phyloP scores from a whole-genome alignment of 2,113 vertebrate species.

The Petrocephalus zakoni region DNA sequence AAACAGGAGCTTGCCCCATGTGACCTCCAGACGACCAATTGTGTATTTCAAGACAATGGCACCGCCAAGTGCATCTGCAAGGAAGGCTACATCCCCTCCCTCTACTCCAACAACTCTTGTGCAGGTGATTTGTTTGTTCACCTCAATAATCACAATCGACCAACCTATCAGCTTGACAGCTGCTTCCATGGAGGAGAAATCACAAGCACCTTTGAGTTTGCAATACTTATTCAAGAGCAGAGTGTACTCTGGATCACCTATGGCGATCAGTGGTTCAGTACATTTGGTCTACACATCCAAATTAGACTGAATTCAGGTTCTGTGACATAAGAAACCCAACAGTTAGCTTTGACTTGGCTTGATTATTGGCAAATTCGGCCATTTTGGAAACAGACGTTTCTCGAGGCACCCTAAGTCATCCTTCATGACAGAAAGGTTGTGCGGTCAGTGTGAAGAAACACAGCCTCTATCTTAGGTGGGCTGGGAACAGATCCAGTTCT shows the following conservation, averaged over 20 bases:
- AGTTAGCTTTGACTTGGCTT: background rate
- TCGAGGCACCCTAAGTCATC: background rate
- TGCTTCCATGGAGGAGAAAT: background rate
- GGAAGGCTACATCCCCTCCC: slow-evolving; percentile 22
- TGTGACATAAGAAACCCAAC: background rate
- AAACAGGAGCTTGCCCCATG: slow-evolving; percentile 26
- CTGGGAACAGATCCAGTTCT: background rate
- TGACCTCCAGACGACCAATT: slow-evolving; percentile 36
- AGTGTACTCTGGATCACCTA: background rate
- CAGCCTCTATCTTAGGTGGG: background rate
- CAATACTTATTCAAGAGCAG: background rate
- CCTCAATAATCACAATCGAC: background rate
- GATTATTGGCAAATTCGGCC: background rate
- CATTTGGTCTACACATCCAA: background rate
- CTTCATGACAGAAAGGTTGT: background rate
- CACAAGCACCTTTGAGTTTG: background rate
- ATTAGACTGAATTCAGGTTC: background rate
- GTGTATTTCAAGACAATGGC: background rate
- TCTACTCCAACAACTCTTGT: slow-evolving; percentile 45
- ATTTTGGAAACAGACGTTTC: background rate
- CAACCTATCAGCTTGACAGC: background rate
- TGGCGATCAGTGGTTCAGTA: background rate
- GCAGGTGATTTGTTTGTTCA: slow-evolving; percentile 43
- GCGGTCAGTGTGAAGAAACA: too few relatives aligned
- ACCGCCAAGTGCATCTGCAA: slow-evolving; percentile 40